Evolutionary conservation across 2,797 vertebrate species (phyloP), one percentile per base, ranked within the genome.

Genomic region (Buceros bicornis): DNA sequence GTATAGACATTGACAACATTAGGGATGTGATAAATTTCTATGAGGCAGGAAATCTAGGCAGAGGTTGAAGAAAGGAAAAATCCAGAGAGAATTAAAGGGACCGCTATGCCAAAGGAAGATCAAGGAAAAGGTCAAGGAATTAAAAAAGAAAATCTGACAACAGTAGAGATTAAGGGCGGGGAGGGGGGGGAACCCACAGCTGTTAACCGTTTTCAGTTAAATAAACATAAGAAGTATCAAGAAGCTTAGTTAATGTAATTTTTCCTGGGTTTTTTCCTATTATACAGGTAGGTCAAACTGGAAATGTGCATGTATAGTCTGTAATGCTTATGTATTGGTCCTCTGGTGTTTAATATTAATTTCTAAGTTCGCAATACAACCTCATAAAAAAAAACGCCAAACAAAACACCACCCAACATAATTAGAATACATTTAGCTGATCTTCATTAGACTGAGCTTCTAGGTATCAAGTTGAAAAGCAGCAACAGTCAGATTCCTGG

Each of bases 291-390:
- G 5, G 1, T 4, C 33, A 58, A 45, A 81, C 13, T 16, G 16
- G 8, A 62, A 56, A 51, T 0, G 0, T 26, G 2, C 10, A 17
- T 40, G 3, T 16, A 11, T 48, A 53, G 3, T 48, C 28, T 56
- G 11, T 22, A 72, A 22, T 53, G 26, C 1, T 60, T 70, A 22
- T 6, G 1, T 79, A 57, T 31, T 31, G 6, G n/a, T n/a, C 3
- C 29, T 33, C 22, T 81, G 22, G 9, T 62, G 12, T 31, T 81
- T 45, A 60, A 35, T 29, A 54, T 13, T 72, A 3, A 64, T 58
- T 90, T 78, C 28, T 29, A 56, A 35, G 53, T 28, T 26, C 16
- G 12, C 28, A 64, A 42, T 26, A 13, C 3, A 42, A 78, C 4
- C 2, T 31, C 1, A 42, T 26, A 86, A 43, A 35, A n/a, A 43